Base-by-base conservation (phyloP, 2,888 invertebrate genomes). In the Siphlonurus alternatus region DNA sequence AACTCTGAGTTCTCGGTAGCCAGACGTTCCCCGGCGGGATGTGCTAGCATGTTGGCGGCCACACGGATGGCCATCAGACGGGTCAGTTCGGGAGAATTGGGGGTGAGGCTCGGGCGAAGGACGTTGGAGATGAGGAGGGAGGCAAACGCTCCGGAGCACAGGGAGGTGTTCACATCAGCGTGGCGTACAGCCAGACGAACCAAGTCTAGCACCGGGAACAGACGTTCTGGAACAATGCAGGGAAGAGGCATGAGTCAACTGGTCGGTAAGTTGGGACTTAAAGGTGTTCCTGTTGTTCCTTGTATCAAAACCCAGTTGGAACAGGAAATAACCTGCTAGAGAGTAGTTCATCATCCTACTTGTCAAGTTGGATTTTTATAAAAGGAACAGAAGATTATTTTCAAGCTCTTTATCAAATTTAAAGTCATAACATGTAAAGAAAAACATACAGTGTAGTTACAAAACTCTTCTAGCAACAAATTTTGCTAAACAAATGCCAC, bases 151-250 rank as follows among this genome's bases (percentile, higher is more conserved):
- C 75, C 72, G 63, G 73, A 71, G 71, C 81, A 78, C 61, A 86
- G 74, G 60, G 76, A 69, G 3, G 76, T 73, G 68, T 84, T 84
- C 3, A 88, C 79, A 2, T 81, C 77, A 70, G 83, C 81, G 67
- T 85, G 85, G 60, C 90, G 83, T 53, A 95, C 82, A 0, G 90
- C 89, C 71, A 96, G 77, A 68, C 97, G 82, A 18, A 93, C 81
- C 2, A 96, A 78, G 73, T 98, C 97, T 69, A 98, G 76, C 2
- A 88, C 89, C 0, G 97, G 97, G 73, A 95, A 94, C 1, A 94
- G 79, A 67, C 86, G 81, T 72, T 89, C 89, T 78, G 73, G 62
- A 71, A 70, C 24, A 67, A 66, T 65, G 64, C 61, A 63, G 67
- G 23, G 63, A 60, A n/a, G n/a, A n/a, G n/a, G n/a, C n/a, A n/a